Conservation (phyloP, 2,888 invertebrate genomes). For the Andrena dorsata region DNA sequence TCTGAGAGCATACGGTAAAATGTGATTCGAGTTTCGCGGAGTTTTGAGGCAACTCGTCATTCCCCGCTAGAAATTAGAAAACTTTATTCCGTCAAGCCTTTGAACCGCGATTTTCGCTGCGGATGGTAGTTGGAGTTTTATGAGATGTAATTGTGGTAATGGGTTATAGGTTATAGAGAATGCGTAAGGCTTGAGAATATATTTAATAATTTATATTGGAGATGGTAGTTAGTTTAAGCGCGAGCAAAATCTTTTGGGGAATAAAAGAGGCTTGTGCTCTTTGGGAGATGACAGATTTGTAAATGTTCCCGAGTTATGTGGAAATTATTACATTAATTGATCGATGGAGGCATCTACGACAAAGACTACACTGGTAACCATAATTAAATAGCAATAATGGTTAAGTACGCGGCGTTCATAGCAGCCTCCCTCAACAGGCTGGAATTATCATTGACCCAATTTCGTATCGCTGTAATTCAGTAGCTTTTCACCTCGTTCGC, state of each 20-base stretch:
- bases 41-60: not conserved
- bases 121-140: not conserved
- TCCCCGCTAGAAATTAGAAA: slow-evolving; percentile 4
- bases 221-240: too few relatives aligned
- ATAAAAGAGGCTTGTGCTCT: too few relatives aligned
- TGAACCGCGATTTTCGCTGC: not conserved
- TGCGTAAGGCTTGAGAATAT: too few relatives aligned
- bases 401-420: not conserved
- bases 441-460: slow-evolving; percentile 35
- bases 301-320: too few relatives aligned
- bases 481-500: slow-evolving; percentile 25
- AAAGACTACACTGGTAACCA: not conserved
- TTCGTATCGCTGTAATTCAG: slow-evolving; percentile 37
- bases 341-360: not conserved
- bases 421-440: not conserved
- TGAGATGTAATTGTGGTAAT: too few relatives aligned
- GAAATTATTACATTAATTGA: too few relatives aligned
- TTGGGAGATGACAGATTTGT: too few relatives aligned
- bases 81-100: slow-evolving; percentile 1
- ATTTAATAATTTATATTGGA: too few relatives aligned
- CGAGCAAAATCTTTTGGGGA: too few relatives aligned
- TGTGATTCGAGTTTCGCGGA: slow-evolving; percentile 16
- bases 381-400: not conserved
- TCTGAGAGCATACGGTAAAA: slow-evolving; percentile 2
- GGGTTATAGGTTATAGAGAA: too few relatives aligned